Evolutionary conservation across 2,888 invertebrate species (phyloP).

Genomic region (Zonitis immaculata): DNA sequence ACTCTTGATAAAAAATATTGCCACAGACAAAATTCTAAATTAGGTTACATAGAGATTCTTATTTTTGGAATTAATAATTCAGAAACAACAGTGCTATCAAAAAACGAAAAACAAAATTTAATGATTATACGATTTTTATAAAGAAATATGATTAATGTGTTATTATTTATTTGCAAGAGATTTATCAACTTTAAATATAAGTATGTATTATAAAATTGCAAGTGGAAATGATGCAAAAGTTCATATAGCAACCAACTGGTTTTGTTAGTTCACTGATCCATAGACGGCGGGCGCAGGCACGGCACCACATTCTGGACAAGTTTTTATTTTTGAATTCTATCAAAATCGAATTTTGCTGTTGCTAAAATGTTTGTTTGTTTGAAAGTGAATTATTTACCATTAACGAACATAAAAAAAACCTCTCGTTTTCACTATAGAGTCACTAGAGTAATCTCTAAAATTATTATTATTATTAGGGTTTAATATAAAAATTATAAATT

Average conservation of each 20-base stretch:
- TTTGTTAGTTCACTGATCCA: slow-evolving; percentile 1
- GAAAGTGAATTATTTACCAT: not conserved
- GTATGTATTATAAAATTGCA: not conserved
- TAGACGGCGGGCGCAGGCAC: too few species aligned
- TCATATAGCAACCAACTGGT: slow-evolving; percentile 1
- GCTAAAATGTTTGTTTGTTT: not conserved
- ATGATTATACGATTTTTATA: not conserved
- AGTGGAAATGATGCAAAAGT: not conserved
- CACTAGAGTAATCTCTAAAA: too few species aligned
- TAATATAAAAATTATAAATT: not conserved
- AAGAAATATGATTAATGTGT: not conserved
- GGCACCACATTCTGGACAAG: not conserved
- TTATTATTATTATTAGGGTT: too few species aligned
- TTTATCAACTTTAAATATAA: not conserved
- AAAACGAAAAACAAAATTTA: too few species aligned
- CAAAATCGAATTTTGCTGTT: not conserved
- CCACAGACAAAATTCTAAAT: not conserved
- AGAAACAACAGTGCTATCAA: too few species aligned
- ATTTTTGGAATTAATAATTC: too few species aligned
- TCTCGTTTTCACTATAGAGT: too few species aligned
- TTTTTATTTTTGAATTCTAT: not conserved
- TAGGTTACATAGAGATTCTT: not conserved
- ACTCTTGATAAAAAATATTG: not conserved
- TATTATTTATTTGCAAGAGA: not conserved
- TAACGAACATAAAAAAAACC: too few species aligned